These are phyloP conservation scores for Hylaeus volcanicus DNA, from an alignment of 1,140 invertebrate genomes.

Conservation along the genomic window DNA sequence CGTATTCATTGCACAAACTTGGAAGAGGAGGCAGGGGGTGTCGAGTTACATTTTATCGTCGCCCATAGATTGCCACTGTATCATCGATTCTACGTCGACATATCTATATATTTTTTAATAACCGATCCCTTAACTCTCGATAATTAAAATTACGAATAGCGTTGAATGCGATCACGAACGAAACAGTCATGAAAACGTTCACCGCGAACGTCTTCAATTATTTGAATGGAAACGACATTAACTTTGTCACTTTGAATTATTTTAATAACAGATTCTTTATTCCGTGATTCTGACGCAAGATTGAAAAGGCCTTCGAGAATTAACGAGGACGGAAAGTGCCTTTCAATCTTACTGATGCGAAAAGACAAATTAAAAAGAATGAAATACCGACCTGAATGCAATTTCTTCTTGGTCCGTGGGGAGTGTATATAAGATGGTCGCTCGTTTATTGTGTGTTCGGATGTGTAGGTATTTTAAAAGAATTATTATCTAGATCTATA, in stretches of 20 bases:
- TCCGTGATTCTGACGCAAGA: not conserved
- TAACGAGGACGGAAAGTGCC: conserved; percentile 7
- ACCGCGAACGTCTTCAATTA: not conserved
- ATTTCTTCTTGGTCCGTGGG: not conserved
- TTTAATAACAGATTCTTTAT: conserved; percentile 30
- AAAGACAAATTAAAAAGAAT: conserved; percentile 7
- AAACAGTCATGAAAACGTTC: not conserved
- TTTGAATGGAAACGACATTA: not conserved
- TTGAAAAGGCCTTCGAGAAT: conserved; percentile 3
- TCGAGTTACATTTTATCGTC: too few relatives aligned
- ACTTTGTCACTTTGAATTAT: not conserved
- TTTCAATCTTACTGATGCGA: conserved; percentile 15
- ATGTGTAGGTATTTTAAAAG: too few relatives aligned
- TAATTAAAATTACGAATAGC: not conserved
- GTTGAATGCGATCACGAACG: not conserved
- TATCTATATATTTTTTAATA: too few relatives aligned
- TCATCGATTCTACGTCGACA: too few relatives aligned
- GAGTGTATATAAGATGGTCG: not conserved
- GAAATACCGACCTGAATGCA: conserved; percentile 2
- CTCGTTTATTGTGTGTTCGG: too few relatives aligned
- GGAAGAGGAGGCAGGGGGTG: too few relatives aligned
- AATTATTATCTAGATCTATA: too few relatives aligned
- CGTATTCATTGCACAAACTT: too few relatives aligned
- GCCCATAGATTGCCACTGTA: too few relatives aligned
- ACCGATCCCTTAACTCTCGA: too few relatives aligned